Conservation (phyloP, 2,888 invertebrate genomes). For the Diplolepis rosae region DNA sequence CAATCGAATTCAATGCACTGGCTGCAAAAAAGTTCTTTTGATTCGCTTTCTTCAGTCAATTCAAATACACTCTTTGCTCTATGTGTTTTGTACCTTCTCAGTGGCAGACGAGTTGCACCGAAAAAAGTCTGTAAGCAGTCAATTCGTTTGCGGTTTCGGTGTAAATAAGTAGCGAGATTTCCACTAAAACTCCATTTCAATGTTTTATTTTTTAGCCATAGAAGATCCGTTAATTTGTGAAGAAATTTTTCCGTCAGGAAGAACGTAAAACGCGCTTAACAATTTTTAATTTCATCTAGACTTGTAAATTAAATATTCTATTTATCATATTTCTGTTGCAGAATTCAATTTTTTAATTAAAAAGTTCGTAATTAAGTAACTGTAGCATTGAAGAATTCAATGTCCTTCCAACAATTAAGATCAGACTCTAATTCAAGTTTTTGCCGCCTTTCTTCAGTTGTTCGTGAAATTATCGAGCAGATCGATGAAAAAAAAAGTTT, state of each 20-base stretch:
- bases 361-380: too few species aligned
- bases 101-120: slow-evolving; percentile 26
- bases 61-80: slow-evolving; percentile 1
- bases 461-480: too few species aligned
- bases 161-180: slow-evolving; percentile 21
- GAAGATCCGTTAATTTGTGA: not conserved
- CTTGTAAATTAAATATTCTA: not conserved
- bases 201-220: slow-evolving; percentile 14
- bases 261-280: not conserved
- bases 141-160: slow-evolving; percentile 27
- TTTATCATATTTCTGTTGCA: too few species aligned
- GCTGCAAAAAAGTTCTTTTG: slow-evolving; percentile 36
- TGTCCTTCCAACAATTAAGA: too few species aligned
- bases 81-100: slow-evolving; percentile 19
- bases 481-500: too few species aligned
- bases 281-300: slow-evolving; percentile 1
- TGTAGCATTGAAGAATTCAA: too few species aligned
- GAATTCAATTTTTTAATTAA: too few species aligned
- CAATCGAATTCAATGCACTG: slow-evolving; percentile 36
- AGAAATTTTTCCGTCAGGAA: not conserved
- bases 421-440: too few species aligned
- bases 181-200: not conserved
- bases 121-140: slow-evolving; percentile 27
- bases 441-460: too few species aligned
- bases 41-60: slow-evolving; percentile 26